Evolutionary conservation across 2,113 vertebrate species (phyloP), one percentile per base, ranked within the genome.

Genomic region (Indicator indicator): DNA sequence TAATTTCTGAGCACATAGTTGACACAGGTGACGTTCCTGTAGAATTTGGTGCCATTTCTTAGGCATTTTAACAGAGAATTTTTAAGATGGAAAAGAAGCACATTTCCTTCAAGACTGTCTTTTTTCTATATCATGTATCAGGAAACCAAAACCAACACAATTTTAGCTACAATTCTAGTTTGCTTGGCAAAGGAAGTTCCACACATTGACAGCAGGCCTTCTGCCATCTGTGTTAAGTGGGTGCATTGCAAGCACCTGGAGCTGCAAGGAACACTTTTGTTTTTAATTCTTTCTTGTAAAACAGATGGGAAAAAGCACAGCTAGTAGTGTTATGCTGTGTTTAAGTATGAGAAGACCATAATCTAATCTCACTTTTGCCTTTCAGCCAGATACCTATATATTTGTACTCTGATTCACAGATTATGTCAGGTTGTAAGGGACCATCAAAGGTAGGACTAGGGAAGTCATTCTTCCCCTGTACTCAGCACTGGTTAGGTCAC

Each of bases 241-340:
- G 83, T 92, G 62, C 88, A 83, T 84, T 88, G 62, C 60, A 88
- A 95, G 81, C 80, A 96, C 88, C 80, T 92, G 88, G 80, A 95
- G 32, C 33, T 90, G 58, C 52, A 91, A 78, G 7, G 9, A 92
- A 88, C 27, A 74, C 40, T 86, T 93, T 77, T 40, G 36, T 70
- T 93, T 93, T 85, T 38, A 74, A 59, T 88, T 86, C 48, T 73
- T 87, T 67, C 72, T 63, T 86, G 77, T 56, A 64, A 86, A 96
- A 92, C 77, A 92, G 81, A 90, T 92, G 77, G 94, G 65, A 3
- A 90, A 92, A 95, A 71, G 73, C 80, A 94, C 77, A 91, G 62
- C 33, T 55, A 93, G 60, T 33, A 59, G 58, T 75, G 73, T 75
- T 94, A 52, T 75, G 9, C 26, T 89, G 48, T 70, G 54, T 87